Evolutionary conservation across 2,797 vertebrate species (phyloP).

Genomic region (Gallinago stenura): DNA sequence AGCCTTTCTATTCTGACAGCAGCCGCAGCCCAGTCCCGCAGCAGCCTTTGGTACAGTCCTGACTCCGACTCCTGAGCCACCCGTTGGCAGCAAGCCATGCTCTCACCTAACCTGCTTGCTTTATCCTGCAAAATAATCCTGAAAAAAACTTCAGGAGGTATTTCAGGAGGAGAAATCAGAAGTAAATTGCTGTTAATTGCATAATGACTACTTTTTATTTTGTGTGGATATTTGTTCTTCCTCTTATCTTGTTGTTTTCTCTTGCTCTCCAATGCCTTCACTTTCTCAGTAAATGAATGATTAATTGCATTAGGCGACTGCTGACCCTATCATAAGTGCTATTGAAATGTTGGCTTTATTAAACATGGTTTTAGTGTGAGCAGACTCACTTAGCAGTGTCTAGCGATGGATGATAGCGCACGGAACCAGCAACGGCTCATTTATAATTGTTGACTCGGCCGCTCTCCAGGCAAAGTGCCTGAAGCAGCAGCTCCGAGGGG

Average conservation of each 20-base stretch:
- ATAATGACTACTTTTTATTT: background rate
- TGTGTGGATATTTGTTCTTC: background rate
- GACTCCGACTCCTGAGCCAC: background rate
- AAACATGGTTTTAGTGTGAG: background rate
- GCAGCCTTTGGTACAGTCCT: fast-evolving
- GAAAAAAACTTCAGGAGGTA: background rate
- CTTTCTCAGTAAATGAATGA: background rate
- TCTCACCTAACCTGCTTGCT: background rate
- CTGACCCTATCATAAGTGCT: background rate
- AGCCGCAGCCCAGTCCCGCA: fast-evolving
- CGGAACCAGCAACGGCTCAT: background rate
- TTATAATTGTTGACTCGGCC: background rate
- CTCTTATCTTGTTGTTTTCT: background rate
- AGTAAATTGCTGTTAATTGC: background rate
- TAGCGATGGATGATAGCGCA: background rate
- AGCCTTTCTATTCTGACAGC: fast-evolving
- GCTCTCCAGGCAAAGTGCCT: fast-evolving
- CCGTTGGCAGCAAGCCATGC: background rate
- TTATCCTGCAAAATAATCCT: background rate
- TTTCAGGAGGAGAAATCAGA: background rate
- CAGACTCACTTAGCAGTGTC: background rate
- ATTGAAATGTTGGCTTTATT: background rate
- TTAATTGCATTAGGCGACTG: background rate
- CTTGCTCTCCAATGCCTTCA: background rate
- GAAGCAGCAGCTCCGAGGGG: fast-evolving